These are phyloP conservation scores for Cryptophagus acutangulus DNA, from an alignment of 2,888 invertebrate genomes.

Conservation along the genomic window DNA sequence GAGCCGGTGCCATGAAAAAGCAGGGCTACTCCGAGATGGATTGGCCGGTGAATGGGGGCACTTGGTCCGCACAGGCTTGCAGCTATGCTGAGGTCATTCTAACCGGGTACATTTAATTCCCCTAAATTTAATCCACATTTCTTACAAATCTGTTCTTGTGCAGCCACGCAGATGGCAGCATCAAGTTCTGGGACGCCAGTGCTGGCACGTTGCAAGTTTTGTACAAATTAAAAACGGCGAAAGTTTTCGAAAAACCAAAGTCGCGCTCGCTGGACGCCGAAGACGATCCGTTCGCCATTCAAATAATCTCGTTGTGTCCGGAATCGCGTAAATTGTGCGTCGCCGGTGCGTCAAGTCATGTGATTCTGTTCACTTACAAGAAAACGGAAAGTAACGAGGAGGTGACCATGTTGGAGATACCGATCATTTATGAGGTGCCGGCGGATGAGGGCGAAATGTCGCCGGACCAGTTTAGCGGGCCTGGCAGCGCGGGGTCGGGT, in stretches of 20 bases:
- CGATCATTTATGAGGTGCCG: constrained; percentile 75
- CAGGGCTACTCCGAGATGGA: constrained; percentile 84
- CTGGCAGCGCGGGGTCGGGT: constrained; percentile 44
- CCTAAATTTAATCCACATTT: background rate
- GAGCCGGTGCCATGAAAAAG: constrained; percentile 65
- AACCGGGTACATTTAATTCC: constrained; percentile 78
- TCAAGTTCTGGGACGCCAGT: constrained; percentile 99
- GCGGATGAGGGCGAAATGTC: constrained; percentile 78
- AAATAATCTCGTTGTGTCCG: constrained; percentile 85
- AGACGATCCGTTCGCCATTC: constrained; percentile 87
- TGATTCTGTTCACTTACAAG: constrained; percentile 92
- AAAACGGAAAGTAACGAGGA: constrained; percentile 83
- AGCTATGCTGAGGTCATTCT: constrained; percentile 97
- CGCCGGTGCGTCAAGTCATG: constrained; percentile 89
- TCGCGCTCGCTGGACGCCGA: constrained; percentile 62
- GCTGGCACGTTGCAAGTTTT: constrained; percentile 93
- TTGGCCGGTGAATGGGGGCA: constrained; percentile 97
- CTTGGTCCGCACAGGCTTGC: constrained; percentile 92
- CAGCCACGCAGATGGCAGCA: constrained; percentile 95
- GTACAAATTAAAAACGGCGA: constrained; percentile 96
- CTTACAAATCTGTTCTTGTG: constrained; percentile 14
- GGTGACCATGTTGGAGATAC: constrained; percentile 66
- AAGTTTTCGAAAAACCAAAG: constrained; percentile 75
- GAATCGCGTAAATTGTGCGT: constrained; percentile 87
- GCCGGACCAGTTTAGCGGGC: constrained; percentile 64